Base-by-base conservation (phyloP, 2,797 vertebrate genomes). In the Hephaestus fuliginosus region DNA sequence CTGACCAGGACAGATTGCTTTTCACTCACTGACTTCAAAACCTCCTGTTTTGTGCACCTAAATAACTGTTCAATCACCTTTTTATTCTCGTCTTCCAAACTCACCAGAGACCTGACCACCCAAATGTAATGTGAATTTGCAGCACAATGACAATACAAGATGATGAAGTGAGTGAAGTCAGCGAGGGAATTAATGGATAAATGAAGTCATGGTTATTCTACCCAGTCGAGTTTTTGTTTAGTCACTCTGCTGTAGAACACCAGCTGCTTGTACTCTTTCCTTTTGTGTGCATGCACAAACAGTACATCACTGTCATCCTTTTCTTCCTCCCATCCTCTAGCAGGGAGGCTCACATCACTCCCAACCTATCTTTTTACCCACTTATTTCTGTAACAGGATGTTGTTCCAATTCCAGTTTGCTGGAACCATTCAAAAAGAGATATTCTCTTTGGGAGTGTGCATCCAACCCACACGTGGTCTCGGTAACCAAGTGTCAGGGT, bases 361-460 rank as follows among this genome's bases (percentile, higher is more conserved):
- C 60, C 57, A 48, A 12, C 33, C 49, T 72, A 15, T 55, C 39
- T 44, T 63, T 78, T 81, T 75, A 64, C 64, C 52, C 48, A 17
- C 67, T 51, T 68, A 22, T 81, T 85, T 74, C 62, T 76, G 39
- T 67, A 44, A 63, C 68, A 79, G 66, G 48, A 79, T 81, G 65
- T 72, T 57, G 36, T 84, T 80, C 82, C 30, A 51, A 52, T 70
- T 88, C 77, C 73, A 81, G 15, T 69, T 85, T 64, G 20, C 49
- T 65, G 63, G 20, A 78, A 4, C 60, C 76, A 61, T 74, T 85
- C 52, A 84, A 67, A 84, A 81, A 39, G 30, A 70, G 68, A 88
- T 90, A 87, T 76, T 84, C 63, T 77, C 81, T 74, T 48, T 86
- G 83, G 84, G 82, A 84, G 56, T 56, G 18, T 63, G 43, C 20